Conservation (phyloP, 2,888 invertebrate genomes). For the Eucera pruinosa region DNA sequence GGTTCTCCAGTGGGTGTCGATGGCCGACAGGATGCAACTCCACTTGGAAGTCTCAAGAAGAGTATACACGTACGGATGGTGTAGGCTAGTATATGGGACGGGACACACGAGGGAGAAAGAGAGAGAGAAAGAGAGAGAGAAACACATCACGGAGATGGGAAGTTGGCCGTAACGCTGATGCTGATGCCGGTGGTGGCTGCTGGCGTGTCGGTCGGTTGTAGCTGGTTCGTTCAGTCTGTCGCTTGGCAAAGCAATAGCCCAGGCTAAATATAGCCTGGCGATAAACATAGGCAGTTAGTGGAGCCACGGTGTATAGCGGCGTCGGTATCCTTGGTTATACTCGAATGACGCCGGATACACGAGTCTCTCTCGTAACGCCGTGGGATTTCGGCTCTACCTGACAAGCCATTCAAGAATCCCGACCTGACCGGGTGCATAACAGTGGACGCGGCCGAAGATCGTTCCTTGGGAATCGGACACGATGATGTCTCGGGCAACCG, state of each 20-base stretch:
- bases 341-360: slow-evolving; percentile 60
- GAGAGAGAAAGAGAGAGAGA: slow-evolving; percentile 7
- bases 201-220: slow-evolving; percentile 40
- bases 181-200: slow-evolving; percentile 34
- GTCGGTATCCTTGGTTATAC: slow-evolving; percentile 67
- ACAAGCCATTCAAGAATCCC: slow-evolving; percentile 53
- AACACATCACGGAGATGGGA: slow-evolving; percentile 31
- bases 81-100: slow-evolving; percentile 45
- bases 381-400: slow-evolving; percentile 60
- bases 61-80: slow-evolving; percentile 7
- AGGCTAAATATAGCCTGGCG: slow-evolving; percentile 81
- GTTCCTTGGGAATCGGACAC: background rate
- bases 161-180: slow-evolving; percentile 36
- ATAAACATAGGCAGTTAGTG: slow-evolving; percentile 82
- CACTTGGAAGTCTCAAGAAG: slow-evolving; percentile 8
- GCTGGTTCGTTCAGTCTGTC: slow-evolving; percentile 70
- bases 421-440: slow-evolving; percentile 6
- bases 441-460: background rate
- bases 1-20: slow-evolving; percentile 41
- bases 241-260: slow-evolving; percentile 79
- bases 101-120: slow-evolving; percentile 2
- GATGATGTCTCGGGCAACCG: background rate
- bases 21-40: slow-evolving; percentile 22
- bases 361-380: slow-evolving; percentile 45
- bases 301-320: slow-evolving; percentile 71